Evolutionary conservation across 2,113 vertebrate species (phyloP).

Genomic region (Mastomys coucha): DNA sequence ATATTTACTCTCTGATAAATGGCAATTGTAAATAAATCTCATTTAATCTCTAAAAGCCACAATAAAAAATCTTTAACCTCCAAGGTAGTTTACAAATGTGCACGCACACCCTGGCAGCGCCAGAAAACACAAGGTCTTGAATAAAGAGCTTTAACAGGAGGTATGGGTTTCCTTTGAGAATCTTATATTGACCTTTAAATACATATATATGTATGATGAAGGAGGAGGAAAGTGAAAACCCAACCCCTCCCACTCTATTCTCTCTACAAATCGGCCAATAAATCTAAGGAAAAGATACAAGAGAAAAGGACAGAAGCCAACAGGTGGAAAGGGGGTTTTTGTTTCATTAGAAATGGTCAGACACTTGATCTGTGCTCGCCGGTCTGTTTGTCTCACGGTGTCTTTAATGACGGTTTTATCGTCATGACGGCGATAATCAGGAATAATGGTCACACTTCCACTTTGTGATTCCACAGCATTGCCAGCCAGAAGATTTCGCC

Average conservation of each 20-base stretch:
- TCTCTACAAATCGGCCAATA: constrained; percentile 78
- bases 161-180: constrained; percentile 65
- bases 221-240: constrained; percentile 68
- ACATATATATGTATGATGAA: constrained; percentile 47
- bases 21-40: constrained; percentile 83
- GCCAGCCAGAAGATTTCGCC: background rate
- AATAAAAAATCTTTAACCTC: constrained; percentile 74
- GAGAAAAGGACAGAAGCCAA: constrained; percentile 85
- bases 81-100: constrained; percentile 61
- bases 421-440: constrained; percentile 24
- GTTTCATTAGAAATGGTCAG: constrained; percentile 69
- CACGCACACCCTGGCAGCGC: background rate
- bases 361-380: constrained; percentile 68
- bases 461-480: constrained; percentile 29
- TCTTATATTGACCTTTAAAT: constrained; percentile 64
- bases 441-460: constrained; percentile 47
- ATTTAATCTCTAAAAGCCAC: constrained; percentile 82
- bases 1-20: constrained; percentile 83
- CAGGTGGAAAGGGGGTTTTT: constrained; percentile 86
- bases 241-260: constrained; percentile 76
- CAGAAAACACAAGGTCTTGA: constrained; percentile 62
- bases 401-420: constrained; percentile 73
- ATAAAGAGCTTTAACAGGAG: constrained; percentile 74
- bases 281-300: constrained; percentile 78
- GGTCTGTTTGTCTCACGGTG: constrained; percentile 46